Percentiles rank a stretch among this genome's conserved stretches.
phyloP scores from a whole-genome alignment of 2,888 invertebrate genomes.

The Agrilus mali region DNA sequence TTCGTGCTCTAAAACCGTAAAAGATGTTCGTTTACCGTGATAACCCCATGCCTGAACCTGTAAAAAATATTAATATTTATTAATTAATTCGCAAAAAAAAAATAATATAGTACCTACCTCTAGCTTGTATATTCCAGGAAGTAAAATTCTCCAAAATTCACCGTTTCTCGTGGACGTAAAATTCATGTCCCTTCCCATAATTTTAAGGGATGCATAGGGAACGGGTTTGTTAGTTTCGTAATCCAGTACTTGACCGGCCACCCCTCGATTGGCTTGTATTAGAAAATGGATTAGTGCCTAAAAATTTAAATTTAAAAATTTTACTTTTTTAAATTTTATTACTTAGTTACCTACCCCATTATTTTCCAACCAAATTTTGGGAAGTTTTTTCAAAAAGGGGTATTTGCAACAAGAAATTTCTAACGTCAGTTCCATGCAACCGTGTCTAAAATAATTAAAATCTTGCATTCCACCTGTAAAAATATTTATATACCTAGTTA shows the following conservation, averaged over 20 bases:
- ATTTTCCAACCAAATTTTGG: constrained; percentile 46
- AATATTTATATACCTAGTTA: neutral
- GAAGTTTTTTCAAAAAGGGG: constrained; percentile 38
- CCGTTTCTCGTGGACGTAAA: constrained; percentile 43
- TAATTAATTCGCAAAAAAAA: no score
- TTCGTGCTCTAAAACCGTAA: constrained; percentile 5
- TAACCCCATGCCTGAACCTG: constrained; percentile 11
- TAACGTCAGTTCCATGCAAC: constrained; percentile 53
- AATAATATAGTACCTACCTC: constrained; percentile 28
- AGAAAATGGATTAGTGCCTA: constrained; percentile 41
- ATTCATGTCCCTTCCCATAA: constrained; percentile 43
- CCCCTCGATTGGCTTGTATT: constrained; percentile 43
- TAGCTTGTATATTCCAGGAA: constrained; percentile 47
- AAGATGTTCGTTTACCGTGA: constrained; percentile 5
- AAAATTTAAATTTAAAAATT: constrained; percentile 12
- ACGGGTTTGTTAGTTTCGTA: constrained; percentile 35
- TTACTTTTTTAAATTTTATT: no score
- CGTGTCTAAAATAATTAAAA: constrained; percentile 51
- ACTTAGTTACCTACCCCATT: constrained; percentile 35
- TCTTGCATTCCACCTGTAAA: constrained; percentile 49
- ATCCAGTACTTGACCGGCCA: constrained; percentile 44
- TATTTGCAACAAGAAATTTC: constrained; percentile 59
- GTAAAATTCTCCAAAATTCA: constrained; percentile 51
- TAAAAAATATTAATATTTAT: constrained; percentile 3
- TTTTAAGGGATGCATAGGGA: constrained; percentile 36